Conservation (phyloP, 2,888 invertebrate species). For the Spisula subtruncata region DNA sequence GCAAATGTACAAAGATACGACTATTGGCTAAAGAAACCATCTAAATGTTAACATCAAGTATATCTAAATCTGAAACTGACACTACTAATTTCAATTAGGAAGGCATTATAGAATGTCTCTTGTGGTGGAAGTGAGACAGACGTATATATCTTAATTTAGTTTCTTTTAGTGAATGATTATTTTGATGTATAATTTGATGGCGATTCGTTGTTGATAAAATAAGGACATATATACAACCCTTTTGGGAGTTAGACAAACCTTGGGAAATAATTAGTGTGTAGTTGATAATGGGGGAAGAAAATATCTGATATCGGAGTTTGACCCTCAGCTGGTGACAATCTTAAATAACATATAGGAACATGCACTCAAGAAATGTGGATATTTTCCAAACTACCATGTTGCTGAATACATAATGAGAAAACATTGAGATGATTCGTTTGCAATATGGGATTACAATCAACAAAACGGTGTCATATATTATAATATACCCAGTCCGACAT, state of each 20-base stretch:
- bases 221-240: neutral
- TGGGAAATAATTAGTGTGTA: neutral
- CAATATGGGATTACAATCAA: no score
- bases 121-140: neutral
- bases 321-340: neutral
- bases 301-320: no score
- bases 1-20: no score
- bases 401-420: no score
- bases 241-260: neutral
- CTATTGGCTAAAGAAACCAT: no score
- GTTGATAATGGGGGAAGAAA: neutral
- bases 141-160: neutral
- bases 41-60: no score
- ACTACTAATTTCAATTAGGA: no score
- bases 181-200: neutral
- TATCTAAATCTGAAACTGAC: no score
- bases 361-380: neutral
- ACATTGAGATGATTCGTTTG: no score
- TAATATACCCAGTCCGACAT: no score
- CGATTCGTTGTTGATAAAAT: neutral
- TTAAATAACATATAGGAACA: neutral
- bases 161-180: neutral
- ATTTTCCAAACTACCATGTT: neutral
- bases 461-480: no score
- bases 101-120: neutral